Conservation (phyloP, 2,797 vertebrate genomes). For the Dallia pectoralis region DNA sequence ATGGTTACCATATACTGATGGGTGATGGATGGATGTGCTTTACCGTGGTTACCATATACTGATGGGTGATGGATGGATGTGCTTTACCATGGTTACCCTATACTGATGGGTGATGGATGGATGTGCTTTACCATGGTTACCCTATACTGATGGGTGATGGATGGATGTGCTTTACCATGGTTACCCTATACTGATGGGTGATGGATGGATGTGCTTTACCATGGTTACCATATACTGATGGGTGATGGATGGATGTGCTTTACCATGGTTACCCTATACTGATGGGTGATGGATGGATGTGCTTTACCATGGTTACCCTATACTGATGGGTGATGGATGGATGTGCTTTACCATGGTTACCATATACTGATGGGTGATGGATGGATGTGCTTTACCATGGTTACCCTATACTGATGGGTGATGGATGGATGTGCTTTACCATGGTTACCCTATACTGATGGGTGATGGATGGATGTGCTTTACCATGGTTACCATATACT, state of each 20-base stretch:
- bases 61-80: slow-evolving; percentile 38
- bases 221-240: slow-evolving; percentile 61
- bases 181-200: slow-evolving; percentile 51
- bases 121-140: slow-evolving; percentile 68
- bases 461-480: slow-evolving; percentile 44
- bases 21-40: slow-evolving; percentile 44
- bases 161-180: slow-evolving; percentile 62
- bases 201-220: slow-evolving; percentile 54
- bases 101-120: slow-evolving; percentile 38
- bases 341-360: slow-evolving; percentile 68
- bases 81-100: slow-evolving; percentile 66
- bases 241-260: slow-evolving; percentile 44
- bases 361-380: slow-evolving; percentile 37
- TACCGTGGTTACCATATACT: slow-evolving; percentile 63
- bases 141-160: slow-evolving; percentile 37
- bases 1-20: slow-evolving; percentile 61
- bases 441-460: slow-evolving; percentile 61
- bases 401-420: slow-evolving; percentile 51
- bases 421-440: slow-evolving; percentile 54
- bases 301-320: slow-evolving; percentile 66
- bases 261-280: slow-evolving; percentile 64
- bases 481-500: slow-evolving; percentile 64
- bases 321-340: slow-evolving; percentile 38
- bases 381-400: slow-evolving; percentile 62
- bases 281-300: slow-evolving; percentile 38